phyloP scores from a whole-genome alignment of 2,888 invertebrate species.

The Rutpela maculata region DNA sequence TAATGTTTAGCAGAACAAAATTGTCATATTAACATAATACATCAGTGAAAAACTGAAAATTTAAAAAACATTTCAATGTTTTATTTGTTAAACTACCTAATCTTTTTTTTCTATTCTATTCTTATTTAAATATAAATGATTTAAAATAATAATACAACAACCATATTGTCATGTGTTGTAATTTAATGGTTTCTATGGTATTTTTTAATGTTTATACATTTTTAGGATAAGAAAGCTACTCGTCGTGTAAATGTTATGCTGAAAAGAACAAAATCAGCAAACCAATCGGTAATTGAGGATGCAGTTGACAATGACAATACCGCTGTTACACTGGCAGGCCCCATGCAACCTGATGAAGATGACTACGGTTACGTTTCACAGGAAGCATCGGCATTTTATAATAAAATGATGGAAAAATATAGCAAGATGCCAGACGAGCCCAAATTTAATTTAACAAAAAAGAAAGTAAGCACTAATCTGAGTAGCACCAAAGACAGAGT shows the following conservation, averaged over 20 bases:
- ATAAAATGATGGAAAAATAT: constrained; percentile 91
- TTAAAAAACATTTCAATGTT: too few relatives aligned
- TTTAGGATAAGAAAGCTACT: constrained; percentile 72
- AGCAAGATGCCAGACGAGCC: constrained; percentile 84
- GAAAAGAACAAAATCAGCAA: constrained; percentile 92
- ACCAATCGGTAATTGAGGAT: constrained; percentile 90
- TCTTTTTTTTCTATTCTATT: too few relatives aligned
- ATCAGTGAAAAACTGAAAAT: too few relatives aligned
- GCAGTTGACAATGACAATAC: constrained; percentile 86
- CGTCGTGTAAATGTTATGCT: constrained; percentile 75
- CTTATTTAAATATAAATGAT: too few relatives aligned
- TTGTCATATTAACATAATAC: too few relatives aligned
- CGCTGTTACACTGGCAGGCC: constrained; percentile 83
- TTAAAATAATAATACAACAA: too few relatives aligned
- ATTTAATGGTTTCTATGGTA: too few relatives aligned
- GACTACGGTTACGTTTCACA: constrained; percentile 90
- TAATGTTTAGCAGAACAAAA: too few relatives aligned
- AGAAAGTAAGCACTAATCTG: constrained; percentile 74
- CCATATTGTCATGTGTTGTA: too few relatives aligned
- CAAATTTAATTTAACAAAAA: constrained; percentile 79
- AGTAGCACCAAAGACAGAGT: constrained; percentile 84
- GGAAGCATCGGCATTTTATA: constrained; percentile 87
- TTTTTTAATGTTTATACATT: constrained; percentile 15
- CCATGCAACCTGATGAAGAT: constrained; percentile 90
- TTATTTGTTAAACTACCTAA: too few relatives aligned